Base-by-base conservation (phyloP, 2,113 vertebrate genomes). In the Salvelinus namaycush region DNA sequence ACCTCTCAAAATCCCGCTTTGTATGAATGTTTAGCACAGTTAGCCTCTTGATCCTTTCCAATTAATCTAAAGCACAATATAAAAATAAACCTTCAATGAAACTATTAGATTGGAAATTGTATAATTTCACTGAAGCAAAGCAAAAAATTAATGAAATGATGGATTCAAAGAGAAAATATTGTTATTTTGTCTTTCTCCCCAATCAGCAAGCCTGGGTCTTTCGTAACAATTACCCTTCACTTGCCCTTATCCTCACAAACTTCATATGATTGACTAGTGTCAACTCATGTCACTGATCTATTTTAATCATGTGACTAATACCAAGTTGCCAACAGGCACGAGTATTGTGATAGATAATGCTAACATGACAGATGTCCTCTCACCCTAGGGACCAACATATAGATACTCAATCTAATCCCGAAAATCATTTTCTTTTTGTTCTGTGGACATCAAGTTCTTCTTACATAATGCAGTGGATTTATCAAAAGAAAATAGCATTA, bases 301-400 rank as follows among this genome's bases (percentile, higher is more conserved):
- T 73, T 79, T 74, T 9, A 31, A 69, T 79, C 79, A 54, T 70
- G 68, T 78, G 76, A 73, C 83, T 88, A 85, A 85, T 80, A 82
- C 69, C 48, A 73, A 31, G 27, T 34, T 44, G 75, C 59, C 77
- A 73, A 68, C n/a, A 67, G 83, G 72, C 60, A 26, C 31, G 60
- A 83, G 77, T 83, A 59, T 82, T 14, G 64, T 68, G 70, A 83
- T n/a, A 72, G 80, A 44, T 44, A 11, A 44, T 54, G 34, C 70
- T 78, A 44, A 76, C 65, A 48, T 13, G 76, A 78, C 81, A 85
- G 85, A 78, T 77, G 76, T 84, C 73, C 68, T 65, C 66, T 78
- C 76, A 77, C 49, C 70, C 72, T 79, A 81, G 76, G 76, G 82
- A 84, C 67, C n/a, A 16, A 60, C 26, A 59, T 2, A 39, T 39